Evolutionary conservation across 2,113 vertebrate species (phyloP).

Genomic region (Sclerurus mexicanus): DNA sequence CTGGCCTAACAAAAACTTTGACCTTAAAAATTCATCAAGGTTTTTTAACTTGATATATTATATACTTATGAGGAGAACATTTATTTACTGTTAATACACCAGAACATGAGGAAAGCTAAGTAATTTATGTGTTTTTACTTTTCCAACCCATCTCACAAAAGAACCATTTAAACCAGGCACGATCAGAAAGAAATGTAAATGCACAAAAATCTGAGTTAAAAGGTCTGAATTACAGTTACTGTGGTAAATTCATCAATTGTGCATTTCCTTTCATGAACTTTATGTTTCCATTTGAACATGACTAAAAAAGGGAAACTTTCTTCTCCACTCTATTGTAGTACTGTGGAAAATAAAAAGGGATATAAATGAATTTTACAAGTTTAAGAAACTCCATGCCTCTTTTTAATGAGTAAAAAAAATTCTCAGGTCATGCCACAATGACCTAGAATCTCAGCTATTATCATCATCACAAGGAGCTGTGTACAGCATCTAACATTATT

Average conservation of each 20-base stretch:
- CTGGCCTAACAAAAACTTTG: neutral
- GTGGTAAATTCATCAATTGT: neutral
- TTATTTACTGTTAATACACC: neutral
- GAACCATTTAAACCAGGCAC: neutral
- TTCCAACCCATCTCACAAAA: neutral
- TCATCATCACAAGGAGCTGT: neutral
- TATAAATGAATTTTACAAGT: slow-evolving; percentile 29
- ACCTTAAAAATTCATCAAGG: neutral
- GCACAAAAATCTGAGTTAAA: neutral
- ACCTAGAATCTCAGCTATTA: slow-evolving; percentile 20
- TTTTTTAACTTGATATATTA: neutral
- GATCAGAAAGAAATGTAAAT: neutral
- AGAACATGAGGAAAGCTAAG: neutral
- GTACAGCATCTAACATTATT: slow-evolving; percentile 15
- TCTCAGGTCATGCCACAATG: neutral
- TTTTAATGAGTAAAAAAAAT: slow-evolving; percentile 30
- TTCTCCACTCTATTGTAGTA: neutral
- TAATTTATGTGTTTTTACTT: neutral
- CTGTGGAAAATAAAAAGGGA: neutral
- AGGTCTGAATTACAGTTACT: neutral
- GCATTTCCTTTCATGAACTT: neutral
- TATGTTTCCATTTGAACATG: neutral
- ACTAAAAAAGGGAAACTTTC: neutral
- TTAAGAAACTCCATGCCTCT: slow-evolving; percentile 28
- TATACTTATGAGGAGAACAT: neutral